Evolutionary conservation across 2,888 invertebrate genomes (phyloP).

Genomic region (Mantis religiosa): DNA sequence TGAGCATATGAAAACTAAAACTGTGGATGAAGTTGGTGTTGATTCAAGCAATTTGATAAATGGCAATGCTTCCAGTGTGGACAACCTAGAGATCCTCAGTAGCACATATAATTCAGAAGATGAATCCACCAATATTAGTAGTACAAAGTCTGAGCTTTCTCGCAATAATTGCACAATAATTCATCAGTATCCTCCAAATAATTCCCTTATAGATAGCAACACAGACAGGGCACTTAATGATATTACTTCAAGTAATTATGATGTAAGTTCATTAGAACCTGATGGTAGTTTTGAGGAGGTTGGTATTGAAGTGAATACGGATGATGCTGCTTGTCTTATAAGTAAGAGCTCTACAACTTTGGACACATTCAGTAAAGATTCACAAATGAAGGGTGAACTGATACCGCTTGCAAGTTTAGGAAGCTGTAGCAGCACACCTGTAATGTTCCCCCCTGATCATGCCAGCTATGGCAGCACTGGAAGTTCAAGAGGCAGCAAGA

Average conservation of each 20-base stretch:
- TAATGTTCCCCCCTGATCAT: background rate
- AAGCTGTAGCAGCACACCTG: background rate
- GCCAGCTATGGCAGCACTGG: background rate
- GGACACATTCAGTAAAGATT: background rate
- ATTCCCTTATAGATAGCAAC: background rate
- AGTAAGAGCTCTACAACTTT: background rate
- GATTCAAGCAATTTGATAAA: slow-evolving; percentile 1
- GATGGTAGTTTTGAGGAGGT: background rate
- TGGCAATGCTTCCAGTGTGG: background rate
- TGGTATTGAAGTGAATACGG: background rate
- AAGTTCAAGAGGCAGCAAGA: background rate
- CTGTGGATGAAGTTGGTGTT: background rate
- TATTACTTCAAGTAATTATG: background rate
- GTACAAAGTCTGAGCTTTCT: background rate
- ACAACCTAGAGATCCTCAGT: background rate
- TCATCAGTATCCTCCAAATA: background rate
- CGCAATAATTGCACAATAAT: background rate
- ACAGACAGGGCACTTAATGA: background rate
- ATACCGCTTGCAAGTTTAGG: background rate
- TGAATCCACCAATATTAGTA: background rate
- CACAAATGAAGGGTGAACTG: background rate
- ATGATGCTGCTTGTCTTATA: background rate
- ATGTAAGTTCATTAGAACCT: background rate
- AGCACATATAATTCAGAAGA: background rate
- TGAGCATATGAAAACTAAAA: background rate